Evolutionary conservation across 2,888 invertebrate genomes (phyloP), one percentile per base, ranked within the genome.

Genomic region (Pecten maximus): DNA sequence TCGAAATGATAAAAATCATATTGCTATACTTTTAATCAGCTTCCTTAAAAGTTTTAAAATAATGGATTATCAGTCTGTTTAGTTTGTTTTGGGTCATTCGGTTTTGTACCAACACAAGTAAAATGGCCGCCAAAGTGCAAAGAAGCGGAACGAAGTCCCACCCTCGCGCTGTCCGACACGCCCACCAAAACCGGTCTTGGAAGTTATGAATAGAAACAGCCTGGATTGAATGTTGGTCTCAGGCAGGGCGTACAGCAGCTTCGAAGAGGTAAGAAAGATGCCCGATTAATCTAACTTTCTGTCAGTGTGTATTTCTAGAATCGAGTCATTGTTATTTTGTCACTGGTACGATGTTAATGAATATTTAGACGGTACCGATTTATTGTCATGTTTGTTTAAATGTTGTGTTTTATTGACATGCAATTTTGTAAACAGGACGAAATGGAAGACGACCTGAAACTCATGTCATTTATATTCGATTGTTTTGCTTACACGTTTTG

Each of bases 111-210:
- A 8, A 74, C 74, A 74, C 35, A 74, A 74, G 74, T 74, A 74
- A 74, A 74, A 74, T 74, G 74, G 74, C 74, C 74, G 74, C 74
- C 74, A 74, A 74, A 74, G 74, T 74, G 74, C 74, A 35, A 74
- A 74, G 74, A 74, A 35, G 28, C 74, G 28, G 74, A 74, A 74
- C 74, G 74, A 74, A 74, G 28, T 74, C 74, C 74, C 74, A 10
- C 74, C 74, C 74, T 74, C 74, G 74, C 8, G 1, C 3, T 12
- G 12, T 74, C 23, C 16, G 35, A 74, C 74, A 74, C 74, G 74
- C 74, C 74, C 35, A 74, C 35, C 28, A 28, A 74, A 74, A 74
- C 74, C 74, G 74, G 74, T 74, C 74, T 74, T 74, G 74, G 74
- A 74, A 74, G 74, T 74, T 74, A 74, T 74, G 74, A 74, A 74